These are phyloP conservation scores for Serripes groenlandicus DNA, from an alignment of 2,888 invertebrate species.

Conservation along the genomic window DNA sequence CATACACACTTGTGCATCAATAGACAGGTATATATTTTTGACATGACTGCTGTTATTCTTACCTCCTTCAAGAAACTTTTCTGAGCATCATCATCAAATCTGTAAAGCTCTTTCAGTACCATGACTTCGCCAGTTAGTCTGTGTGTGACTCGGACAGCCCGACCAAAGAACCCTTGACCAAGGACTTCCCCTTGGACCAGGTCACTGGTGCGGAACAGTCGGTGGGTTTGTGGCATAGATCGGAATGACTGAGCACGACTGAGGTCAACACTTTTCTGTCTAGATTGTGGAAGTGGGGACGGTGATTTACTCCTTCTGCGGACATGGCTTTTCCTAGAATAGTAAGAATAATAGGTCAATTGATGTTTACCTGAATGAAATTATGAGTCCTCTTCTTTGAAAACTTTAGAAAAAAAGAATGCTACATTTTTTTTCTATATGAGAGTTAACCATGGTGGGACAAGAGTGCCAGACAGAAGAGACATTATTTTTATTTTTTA, in stretches of 20 bases:
- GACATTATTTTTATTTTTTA: too few species aligned
- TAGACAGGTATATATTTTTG: too few species aligned
- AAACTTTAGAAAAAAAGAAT: too few species aligned
- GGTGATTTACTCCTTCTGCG: conserved; percentile 82
- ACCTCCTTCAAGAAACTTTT: conserved; percentile 98
- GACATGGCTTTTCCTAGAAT: conserved; percentile 77
- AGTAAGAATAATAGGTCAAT: too few species aligned
- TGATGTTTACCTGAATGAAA: too few species aligned
- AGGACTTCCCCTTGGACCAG: conserved; percentile 90
- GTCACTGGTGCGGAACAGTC: conserved; percentile 96
- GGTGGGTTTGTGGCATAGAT: conserved; percentile 89
- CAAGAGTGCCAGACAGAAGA: too few species aligned
- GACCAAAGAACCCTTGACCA: conserved; percentile 94
- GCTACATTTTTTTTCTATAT: too few species aligned
- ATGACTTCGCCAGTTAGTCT: conserved; percentile 96
- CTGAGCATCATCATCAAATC: conserved; percentile 97
- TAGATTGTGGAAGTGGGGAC: conserved; percentile 77
- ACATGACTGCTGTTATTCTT: too few species aligned
- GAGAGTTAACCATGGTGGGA: too few species aligned
- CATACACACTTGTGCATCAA: too few species aligned
- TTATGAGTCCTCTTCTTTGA: too few species aligned
- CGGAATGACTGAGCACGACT: conserved; percentile 96
- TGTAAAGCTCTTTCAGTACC: conserved; percentile 97
- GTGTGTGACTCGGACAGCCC: conserved; percentile 93
- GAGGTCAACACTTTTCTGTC: conserved; percentile 87